Conservation (phyloP, 1,140 invertebrate species). For the Physella acuta region DNA sequence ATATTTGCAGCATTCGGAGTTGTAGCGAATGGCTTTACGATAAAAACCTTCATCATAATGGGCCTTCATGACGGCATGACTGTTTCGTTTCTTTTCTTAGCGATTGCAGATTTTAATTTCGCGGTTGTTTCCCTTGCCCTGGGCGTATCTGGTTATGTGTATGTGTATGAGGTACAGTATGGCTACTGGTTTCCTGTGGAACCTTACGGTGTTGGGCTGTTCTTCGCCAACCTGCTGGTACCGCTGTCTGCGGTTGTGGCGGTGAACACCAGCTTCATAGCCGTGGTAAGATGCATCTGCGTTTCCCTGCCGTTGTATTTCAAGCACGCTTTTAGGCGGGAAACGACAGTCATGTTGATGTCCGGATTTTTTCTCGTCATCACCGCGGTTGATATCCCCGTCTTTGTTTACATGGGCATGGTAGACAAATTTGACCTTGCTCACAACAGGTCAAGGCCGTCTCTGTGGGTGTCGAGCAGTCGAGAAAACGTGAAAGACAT, state of each 20-base stretch:
- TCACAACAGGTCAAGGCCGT: not conserved
- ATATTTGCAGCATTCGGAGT: not conserved
- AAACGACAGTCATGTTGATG: not conserved
- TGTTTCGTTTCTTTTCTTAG: not conserved
- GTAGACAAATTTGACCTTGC: not conserved
- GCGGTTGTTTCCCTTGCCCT: not conserved
- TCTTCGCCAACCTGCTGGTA: not conserved
- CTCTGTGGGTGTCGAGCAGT: not conserved
- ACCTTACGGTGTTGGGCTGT: not conserved
- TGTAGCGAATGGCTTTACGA: not conserved
- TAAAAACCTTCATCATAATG: not conserved
- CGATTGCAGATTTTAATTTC: not conserved
- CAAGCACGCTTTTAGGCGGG: not conserved
- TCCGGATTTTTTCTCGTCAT: not conserved
- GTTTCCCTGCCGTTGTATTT: not conserved
- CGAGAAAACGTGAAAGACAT: not conserved
- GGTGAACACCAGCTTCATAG: not conserved
- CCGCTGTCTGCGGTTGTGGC: not conserved
- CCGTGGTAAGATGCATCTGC: conserved; percentile 4
- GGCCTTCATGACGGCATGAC: not conserved
- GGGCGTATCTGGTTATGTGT: not conserved
- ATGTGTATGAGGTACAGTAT: not conserved
- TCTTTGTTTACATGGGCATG: not conserved
- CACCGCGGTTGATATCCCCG: not conserved
- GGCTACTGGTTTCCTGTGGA: not conserved